Evolutionary conservation across 2,797 vertebrate species (phyloP).

Genomic region (Valencia hispanica): DNA sequence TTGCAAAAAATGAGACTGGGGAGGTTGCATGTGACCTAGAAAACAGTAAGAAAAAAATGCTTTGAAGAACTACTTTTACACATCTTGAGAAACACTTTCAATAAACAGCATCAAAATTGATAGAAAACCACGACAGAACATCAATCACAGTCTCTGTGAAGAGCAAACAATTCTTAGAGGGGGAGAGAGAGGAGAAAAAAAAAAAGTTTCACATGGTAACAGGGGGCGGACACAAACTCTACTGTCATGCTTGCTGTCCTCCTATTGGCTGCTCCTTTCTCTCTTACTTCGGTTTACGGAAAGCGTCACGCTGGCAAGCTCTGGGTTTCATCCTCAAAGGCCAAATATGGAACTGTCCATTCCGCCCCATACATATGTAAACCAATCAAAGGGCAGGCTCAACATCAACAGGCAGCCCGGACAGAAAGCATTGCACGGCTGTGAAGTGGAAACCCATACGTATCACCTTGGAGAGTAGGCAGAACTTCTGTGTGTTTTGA

Average conservation of each 20-base stretch:
- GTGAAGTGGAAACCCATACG: conserved; percentile 57
- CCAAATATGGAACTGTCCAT: conserved; percentile 79
- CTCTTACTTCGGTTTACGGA: conserved; percentile 67
- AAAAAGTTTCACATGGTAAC: conserved; percentile 81
- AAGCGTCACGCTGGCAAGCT: conserved; percentile 68
- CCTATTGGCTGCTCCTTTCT: conserved; percentile 77
- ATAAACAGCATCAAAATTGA: conserved; percentile 15
- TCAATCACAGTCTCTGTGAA: conserved; percentile 26
- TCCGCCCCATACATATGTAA: conserved; percentile 70
- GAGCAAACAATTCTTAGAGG: conserved; percentile 52
- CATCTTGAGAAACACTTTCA: background rate
- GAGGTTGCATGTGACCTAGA: conserved; percentile 77
- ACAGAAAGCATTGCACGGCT: conserved; percentile 62
- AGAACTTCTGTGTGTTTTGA: background rate
- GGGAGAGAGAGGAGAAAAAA: conserved; percentile 24
- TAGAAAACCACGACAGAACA: background rate
- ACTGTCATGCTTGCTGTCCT: conserved; percentile 64
- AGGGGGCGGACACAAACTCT: conserved; percentile 73
- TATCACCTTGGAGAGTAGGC: conserved; percentile 8
- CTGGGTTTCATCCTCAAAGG: conserved; percentile 70
- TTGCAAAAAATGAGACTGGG: conserved; percentile 74
- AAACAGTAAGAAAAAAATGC: conserved; percentile 18
- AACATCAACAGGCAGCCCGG: conserved; percentile 82
- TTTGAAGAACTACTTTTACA: conserved; percentile 9
- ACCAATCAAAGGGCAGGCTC: conserved; percentile 79